These are phyloP conservation scores for Bombus difficillimus DNA, from an alignment of 1,140 invertebrate species.

Conservation along the genomic window DNA sequence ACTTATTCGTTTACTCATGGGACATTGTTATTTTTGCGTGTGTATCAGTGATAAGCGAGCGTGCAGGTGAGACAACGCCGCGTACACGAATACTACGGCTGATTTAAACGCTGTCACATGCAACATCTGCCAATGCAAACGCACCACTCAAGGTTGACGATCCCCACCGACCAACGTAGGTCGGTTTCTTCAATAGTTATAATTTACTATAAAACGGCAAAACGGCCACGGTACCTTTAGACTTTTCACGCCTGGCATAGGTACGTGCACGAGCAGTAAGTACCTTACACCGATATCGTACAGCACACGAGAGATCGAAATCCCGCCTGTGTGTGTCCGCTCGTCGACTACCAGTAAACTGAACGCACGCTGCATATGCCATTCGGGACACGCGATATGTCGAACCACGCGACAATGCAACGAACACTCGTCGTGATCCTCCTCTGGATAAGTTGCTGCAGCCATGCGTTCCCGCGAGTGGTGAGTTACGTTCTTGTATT, in stretches of 20 bases:
- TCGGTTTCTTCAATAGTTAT: slow-evolving; percentile 79
- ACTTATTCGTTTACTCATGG: neutral
- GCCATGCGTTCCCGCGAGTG: slow-evolving; percentile 68
- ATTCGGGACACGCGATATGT: slow-evolving; percentile 29
- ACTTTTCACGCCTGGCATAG: slow-evolving; percentile 72
- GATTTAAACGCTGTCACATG: slow-evolving; percentile 80
- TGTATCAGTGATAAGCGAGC: slow-evolving; percentile 7
- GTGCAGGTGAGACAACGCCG: slow-evolving; percentile 63
- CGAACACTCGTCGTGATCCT: slow-evolving; percentile 34
- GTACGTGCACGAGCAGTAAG: slow-evolving; percentile 25
- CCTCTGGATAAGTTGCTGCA: slow-evolving; percentile 56
- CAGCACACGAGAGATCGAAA: slow-evolving; percentile 33
- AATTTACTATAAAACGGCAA: slow-evolving; percentile 83
- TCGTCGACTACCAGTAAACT: slow-evolving; percentile 26
- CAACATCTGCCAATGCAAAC: slow-evolving; percentile 83
- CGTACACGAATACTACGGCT: slow-evolving; percentile 61
- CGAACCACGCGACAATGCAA: slow-evolving; percentile 50
- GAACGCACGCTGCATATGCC: slow-evolving; percentile 7
- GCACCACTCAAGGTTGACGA: slow-evolving; percentile 80
- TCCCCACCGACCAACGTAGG: slow-evolving; percentile 71
- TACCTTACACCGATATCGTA: neutral
- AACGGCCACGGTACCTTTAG: slow-evolving; percentile 74
- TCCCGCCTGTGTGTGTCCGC: neutral
- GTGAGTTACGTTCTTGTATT: slow-evolving; percentile 64
- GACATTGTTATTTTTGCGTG: slow-evolving; percentile 8